Conservation (phyloP, 2,113 vertebrate species). For the Lepus timidus region DNA sequence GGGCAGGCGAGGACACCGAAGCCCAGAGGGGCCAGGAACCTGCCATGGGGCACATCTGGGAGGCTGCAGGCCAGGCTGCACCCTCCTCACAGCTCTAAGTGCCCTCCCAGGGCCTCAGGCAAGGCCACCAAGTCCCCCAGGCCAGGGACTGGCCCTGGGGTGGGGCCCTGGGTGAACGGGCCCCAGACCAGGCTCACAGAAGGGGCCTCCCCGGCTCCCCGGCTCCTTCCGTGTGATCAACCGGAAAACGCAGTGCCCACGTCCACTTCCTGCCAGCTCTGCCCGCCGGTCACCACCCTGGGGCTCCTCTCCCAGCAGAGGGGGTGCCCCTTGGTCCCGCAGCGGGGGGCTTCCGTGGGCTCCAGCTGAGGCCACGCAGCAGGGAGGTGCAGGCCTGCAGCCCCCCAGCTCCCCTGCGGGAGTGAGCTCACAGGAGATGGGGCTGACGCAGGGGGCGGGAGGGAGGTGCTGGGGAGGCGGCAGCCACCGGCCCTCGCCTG, state of each 20-base stretch:
- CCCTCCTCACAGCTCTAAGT: accelerated
- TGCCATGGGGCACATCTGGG: not conserved
- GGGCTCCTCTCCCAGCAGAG: not conserved
- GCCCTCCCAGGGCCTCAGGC: not conserved
- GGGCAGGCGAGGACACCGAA: not conserved
- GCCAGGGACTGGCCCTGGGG: not conserved
- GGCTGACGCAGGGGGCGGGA: accelerated
- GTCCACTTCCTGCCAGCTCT: not conserved
- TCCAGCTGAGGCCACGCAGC: not conserved
- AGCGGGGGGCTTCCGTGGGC: not conserved
- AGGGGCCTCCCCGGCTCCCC: no score
- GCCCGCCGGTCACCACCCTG: not conserved
- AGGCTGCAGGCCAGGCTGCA: not conserved
- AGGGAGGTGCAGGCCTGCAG: accelerated
- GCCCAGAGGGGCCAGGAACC: not conserved
- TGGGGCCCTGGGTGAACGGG: not conserved
- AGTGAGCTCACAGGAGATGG: not conserved
- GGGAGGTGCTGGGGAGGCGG: not conserved
- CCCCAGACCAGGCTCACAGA: not conserved
- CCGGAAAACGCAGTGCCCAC: no score
- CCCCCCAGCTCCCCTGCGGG: not conserved
- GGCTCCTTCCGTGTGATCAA: not conserved
- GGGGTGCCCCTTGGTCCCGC: not conserved
- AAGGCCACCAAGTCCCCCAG: not conserved
- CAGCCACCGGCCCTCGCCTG: not conserved